Evolutionary conservation across 2,797 vertebrate species (phyloP).

Genomic region (Telmatherina bonti): DNA sequence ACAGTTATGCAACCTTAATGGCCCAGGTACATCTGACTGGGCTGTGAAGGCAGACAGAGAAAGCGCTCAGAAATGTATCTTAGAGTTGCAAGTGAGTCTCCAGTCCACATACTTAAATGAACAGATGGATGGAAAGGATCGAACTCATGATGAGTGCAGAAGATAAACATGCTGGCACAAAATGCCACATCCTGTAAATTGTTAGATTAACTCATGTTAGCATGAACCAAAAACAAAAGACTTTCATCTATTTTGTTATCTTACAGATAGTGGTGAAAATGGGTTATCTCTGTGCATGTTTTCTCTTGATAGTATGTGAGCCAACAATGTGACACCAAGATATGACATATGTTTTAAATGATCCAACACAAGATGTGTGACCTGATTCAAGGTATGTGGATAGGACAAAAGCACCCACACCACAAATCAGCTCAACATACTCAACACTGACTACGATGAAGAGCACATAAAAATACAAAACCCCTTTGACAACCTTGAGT

Average conservation of each 20-base stretch:
- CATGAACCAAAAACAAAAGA: not conserved
- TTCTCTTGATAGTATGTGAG: not conserved
- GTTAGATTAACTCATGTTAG: not conserved
- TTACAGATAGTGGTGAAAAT: not conserved
- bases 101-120: not conserved
- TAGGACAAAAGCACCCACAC: constrained; percentile 31
- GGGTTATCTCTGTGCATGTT: not conserved
- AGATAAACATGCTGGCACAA: not conserved
- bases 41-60: constrained; percentile 11
- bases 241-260: not conserved
- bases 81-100: not conserved
- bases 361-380: constrained; percentile 37
- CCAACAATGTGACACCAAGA: constrained; percentile 11
- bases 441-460: constrained; percentile 14
- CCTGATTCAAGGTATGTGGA: constrained; percentile 30
- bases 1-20: not conserved
- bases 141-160: constrained; percentile 11
- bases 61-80: constrained; percentile 23
- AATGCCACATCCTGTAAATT: not conserved
- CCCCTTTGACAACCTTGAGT: not conserved
- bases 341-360: constrained; percentile 14
- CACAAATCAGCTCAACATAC: constrained; percentile 44
- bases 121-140: not conserved
- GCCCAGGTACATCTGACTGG: not conserved
- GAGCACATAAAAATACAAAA: not conserved